Conservation (phyloP, 2,888 invertebrate genomes). For the Brenthis ino region DNA sequence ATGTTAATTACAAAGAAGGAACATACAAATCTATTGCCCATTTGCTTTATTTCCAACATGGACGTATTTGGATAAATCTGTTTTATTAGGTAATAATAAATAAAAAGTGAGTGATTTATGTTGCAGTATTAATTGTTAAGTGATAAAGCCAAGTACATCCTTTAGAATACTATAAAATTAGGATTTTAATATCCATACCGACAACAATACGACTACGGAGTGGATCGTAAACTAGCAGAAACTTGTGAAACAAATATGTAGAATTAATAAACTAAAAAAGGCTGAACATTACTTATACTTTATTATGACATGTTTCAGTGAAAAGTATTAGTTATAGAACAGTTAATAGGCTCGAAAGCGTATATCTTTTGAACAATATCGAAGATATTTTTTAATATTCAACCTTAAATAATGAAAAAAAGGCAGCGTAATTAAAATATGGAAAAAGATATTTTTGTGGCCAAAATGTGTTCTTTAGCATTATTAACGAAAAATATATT, state of each 20-base stretch:
- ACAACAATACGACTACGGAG: slow-evolving; percentile 59
- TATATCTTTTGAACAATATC: not conserved
- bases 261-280: slow-evolving; percentile 7
- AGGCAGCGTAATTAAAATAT: too few species aligned
- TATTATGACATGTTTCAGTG: not conserved
- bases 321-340: not conserved
- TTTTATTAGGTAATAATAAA: slow-evolving; percentile 47
- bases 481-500: too few species aligned
- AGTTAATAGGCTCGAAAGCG: not conserved
- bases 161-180: slow-evolving; percentile 50
- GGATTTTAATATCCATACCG: slow-evolving; percentile 51
- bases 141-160: slow-evolving; percentile 45
- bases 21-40: not conserved
- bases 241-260: slow-evolving; percentile 49
- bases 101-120: slow-evolving; percentile 47
- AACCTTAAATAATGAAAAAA: not conserved
- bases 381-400: not conserved
- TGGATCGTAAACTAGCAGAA: slow-evolving; percentile 52
- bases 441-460: too few species aligned
- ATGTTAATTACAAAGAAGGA: slow-evolving; percentile 13
- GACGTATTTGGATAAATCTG: slow-evolving; percentile 49
- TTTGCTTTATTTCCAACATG: slow-evolving; percentile 25
- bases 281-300: slow-evolving; percentile 4
- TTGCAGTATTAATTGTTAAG: slow-evolving; percentile 47
- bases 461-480: too few species aligned